Evolutionary conservation across 2,797 vertebrate species (phyloP), one percentile per base, ranked within the genome.

Genomic region (Huso huso): DNA sequence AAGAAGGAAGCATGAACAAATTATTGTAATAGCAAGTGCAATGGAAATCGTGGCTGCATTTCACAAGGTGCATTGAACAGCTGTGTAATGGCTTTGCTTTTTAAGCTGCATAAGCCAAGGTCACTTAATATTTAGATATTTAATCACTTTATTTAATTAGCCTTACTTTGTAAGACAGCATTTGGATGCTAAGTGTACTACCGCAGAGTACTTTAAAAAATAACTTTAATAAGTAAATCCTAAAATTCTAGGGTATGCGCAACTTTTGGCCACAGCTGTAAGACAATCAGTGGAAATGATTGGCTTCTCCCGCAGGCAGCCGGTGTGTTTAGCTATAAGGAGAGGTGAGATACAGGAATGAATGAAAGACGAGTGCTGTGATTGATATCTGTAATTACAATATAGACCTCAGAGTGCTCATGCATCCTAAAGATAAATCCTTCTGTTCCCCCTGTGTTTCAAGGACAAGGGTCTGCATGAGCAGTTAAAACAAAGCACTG

Each of bases 301-400:
- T 37, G 23, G 2, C 23, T 37, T 37, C 23, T 37, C 2, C 23
- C 23, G 23, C 1, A 37, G 23, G 4, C 23, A 37, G 23, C 23
- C 23, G 2, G 23, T 37, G 23, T 37, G 23, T 37, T 37, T 37
- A 37, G 23, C 23, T 37, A 37, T 37, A 37, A 37, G 23, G 23
- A 37, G 23, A 37, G 23, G 23, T 37, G 4, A 37, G 23, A 37
- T 37, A 37, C 2, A 37, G 23, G 23, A 37, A 37, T 37, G 2
- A 37, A 37, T 55, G 61, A 67, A 68, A 76, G 68, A 66, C 75
- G 80, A 66, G 73, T 68, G 76, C 23, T 64, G 71, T 86, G 84
- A 89, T 78, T 85, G 83, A 89, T 87, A 84, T 80, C 74, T 77
- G 51, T 82, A 86, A 88, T 89, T 87, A 88, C 70, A 73, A 78